A percentile compares a stretch with the other conserved stretches of the same genome.
phyloP scores from a whole-genome alignment of 2,888 invertebrate genomes.

The Cerceris rybyensis region DNA sequence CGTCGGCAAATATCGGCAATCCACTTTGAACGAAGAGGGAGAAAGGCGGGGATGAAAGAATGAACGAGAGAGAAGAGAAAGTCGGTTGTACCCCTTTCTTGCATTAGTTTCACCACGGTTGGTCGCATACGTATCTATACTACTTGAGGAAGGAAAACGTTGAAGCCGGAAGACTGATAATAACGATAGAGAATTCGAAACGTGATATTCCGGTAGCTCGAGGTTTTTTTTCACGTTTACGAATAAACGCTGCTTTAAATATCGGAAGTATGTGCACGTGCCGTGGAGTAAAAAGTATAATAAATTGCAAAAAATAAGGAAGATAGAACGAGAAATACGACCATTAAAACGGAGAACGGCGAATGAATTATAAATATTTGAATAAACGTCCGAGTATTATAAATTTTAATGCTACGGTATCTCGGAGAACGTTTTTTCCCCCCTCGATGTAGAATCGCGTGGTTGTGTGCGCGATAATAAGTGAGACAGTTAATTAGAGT shows the following conservation, averaged over 20 bases:
- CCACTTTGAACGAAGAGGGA: slow-evolving; percentile 2
- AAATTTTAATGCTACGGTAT: too few relatives aligned
- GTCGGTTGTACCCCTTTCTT: slow-evolving; percentile 13
- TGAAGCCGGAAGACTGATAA: background rate
- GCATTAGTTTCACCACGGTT: background rate
- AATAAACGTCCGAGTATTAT: background rate
- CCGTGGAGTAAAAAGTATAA: background rate
- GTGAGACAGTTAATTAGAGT: background rate
- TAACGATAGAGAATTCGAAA: background rate
- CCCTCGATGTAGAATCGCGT: too few relatives aligned
- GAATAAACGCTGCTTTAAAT: background rate
- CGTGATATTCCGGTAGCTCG: background rate
- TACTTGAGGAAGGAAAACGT: slow-evolving; percentile 14
- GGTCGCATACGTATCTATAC: slow-evolving; percentile 21
- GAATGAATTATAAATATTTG: background rate
- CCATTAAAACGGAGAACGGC: background rate
- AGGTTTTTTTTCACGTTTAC: background rate
- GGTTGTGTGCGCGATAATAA: too few relatives aligned
- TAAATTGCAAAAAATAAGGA: background rate
- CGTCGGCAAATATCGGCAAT: slow-evolving; percentile 29
- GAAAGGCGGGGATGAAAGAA: background rate
- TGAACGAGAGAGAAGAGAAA: too few relatives aligned
- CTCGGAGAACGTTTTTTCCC: too few relatives aligned
- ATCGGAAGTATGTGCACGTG: background rate
- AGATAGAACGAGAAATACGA: background rate